phyloP scores from a whole-genome alignment of 2,797 vertebrate genomes.

The Pipistrellus kuhlii region DNA sequence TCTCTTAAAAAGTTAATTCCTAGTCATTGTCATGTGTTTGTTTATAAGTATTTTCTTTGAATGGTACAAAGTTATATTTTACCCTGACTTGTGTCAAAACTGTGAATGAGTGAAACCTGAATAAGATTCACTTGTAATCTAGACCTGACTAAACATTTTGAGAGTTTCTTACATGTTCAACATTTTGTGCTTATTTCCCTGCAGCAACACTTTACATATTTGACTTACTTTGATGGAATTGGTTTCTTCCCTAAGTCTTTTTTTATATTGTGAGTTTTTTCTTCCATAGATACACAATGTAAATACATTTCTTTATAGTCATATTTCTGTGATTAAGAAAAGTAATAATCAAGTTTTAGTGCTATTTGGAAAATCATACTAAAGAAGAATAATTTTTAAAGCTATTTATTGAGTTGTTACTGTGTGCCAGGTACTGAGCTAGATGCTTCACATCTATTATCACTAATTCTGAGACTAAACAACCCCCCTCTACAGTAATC shows the following conservation, averaged over 20 bases:
- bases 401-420: background rate
- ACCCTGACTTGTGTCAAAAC: background rate
- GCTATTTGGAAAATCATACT: slow-evolving; percentile 27
- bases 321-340: background rate
- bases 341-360: background rate
- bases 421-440: background rate
- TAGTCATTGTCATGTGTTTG: slow-evolving; percentile 5
- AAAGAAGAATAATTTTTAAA: slow-evolving; percentile 6
- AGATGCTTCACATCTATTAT: background rate
- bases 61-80: slow-evolving; percentile 36
- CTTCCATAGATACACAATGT: background rate
- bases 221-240: slow-evolving; percentile 40
- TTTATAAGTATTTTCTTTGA: background rate
- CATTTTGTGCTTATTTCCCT: background rate
- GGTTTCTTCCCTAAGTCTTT: slow-evolving; percentile 29
- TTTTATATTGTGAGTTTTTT: slow-evolving; percentile 20
- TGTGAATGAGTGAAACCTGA: slow-evolving; percentile 31
- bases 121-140: background rate
- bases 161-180: background rate
- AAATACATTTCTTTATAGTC: background rate
- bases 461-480: background rate
- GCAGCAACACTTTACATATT: background rate
- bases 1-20: slow-evolving; percentile 9
- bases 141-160: slow-evolving; percentile 25
- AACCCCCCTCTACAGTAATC: background rate